Base-by-base conservation (phyloP, 2,888 invertebrate species). In the Dinocampus coccinellae region DNA sequence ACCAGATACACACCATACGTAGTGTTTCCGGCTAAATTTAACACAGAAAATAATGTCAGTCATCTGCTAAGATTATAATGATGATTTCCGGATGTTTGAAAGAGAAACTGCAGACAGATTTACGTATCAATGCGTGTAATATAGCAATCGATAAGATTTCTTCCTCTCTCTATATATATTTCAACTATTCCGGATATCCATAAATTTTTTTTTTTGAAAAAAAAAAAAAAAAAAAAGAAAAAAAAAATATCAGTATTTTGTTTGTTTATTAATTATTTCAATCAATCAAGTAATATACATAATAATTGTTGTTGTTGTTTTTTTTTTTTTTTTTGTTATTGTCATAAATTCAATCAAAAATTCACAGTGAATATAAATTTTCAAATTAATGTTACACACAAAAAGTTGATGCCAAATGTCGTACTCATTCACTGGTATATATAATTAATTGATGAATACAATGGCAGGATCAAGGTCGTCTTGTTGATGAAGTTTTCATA, bases 21-120 rank as follows among this genome's bases (percentile, higher is more conserved):
- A 20, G 22, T 22, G 75, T 70, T 76, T 76, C 72, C 73, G 72
- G 71, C 72, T 76, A 75, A 73, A 76, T 72, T 75, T 76, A 75
- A 76, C 70, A 60, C 67, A 69, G 55, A 64, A 73, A 70, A 76
- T 75, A 73, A 75, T 72, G 70, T 76, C 76, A 76, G 58, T 65
- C 75, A 60, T 52, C 53, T 62, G 62, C 61, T 70, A 20, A 52
- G 52, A 68, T 60, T 68, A 42, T 26, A 42, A 57, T 22, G 29
- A 47, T 63, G 63, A 26, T 9, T 58, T 67, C 67, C 67, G 58
- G 67, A 39, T 58, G 42, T 24, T 29, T 52, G 29, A 34, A 34
- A 29, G n/a, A 42, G 42, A 42, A 58, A 52, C 33, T 13, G 52
- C 13, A 33, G 52, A 60, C 24, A 42, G 29, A 22, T 67, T 36